These are phyloP conservation scores for Lasioglossum zephyrum DNA, from an alignment of 2,888 invertebrate genomes.

Conservation along the genomic window DNA sequence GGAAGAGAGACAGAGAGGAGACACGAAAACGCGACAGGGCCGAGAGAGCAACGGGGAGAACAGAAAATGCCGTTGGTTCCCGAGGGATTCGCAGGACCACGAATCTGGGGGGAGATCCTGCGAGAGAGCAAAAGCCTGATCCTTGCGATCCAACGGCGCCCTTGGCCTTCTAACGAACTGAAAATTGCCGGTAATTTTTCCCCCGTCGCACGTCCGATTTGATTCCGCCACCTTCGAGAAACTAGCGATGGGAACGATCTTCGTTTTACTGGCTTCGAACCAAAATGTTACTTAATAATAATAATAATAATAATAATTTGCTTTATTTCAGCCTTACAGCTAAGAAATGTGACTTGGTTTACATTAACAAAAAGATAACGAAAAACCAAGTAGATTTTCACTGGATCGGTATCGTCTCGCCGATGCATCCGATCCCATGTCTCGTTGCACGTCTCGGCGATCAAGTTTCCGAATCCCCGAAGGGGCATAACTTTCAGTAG, in stretches of 20 bases:
- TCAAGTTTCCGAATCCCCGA: not conserved
- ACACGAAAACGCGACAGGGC: not conserved
- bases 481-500: not conserved
- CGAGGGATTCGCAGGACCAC: slow-evolving; percentile 62
- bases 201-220: slow-evolving; percentile 58
- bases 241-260: not conserved
- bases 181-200: slow-evolving; percentile 80
- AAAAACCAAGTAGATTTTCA: not conserved
- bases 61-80: slow-evolving; percentile 49
- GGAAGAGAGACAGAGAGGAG: slow-evolving; percentile 65
- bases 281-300: no score
- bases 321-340: no score
- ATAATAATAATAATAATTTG: no score
- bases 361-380: not conserved
- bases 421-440: not conserved
- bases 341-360: no score
- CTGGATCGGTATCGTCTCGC: not conserved
- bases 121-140: not conserved
- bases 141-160: slow-evolving; percentile 15
- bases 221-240: slow-evolving; percentile 33
- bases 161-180: slow-evolving; percentile 80
- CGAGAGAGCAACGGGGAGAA: slow-evolving; percentile 25
- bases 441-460: not conserved
- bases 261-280: no score
- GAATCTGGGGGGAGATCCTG: not conserved